phyloP scores from a whole-genome alignment of 2,888 invertebrate genomes.

The Orchesella flavescens region DNA sequence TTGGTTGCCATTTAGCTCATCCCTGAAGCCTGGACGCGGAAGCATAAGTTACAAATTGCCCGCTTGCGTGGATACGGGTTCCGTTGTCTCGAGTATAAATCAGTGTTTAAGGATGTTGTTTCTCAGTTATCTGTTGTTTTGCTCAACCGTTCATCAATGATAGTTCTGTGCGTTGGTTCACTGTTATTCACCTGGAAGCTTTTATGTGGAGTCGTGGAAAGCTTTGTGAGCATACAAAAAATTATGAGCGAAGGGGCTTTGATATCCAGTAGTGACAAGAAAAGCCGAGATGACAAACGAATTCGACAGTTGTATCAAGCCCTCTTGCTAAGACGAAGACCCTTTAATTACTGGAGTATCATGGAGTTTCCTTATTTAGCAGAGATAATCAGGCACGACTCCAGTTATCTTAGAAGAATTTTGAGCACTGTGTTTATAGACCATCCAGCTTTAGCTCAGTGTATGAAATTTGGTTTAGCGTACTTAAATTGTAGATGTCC shows the following conservation, averaged over 20 bases:
- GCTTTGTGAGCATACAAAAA: background rate
- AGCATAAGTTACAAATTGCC: background rate
- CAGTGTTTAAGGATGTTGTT: background rate
- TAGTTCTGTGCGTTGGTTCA: background rate
- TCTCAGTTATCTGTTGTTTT: background rate
- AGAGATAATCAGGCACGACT: slow-evolving; percentile 51
- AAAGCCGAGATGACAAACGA: slow-evolving; percentile 36
- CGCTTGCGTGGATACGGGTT: background rate
- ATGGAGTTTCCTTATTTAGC: slow-evolving; percentile 52
- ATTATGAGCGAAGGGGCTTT: slow-evolving; percentile 20
- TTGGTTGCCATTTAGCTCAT: background rate
- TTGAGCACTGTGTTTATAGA: slow-evolving; percentile 35
- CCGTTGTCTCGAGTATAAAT: background rate
- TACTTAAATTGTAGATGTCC: background rate
- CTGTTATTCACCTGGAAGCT: background rate
- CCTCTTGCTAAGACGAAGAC: slow-evolving; percentile 37
- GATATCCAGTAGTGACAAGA: background rate
- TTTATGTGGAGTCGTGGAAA: background rate
- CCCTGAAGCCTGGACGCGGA: background rate
- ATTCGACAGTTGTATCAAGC: slow-evolving; percentile 43
- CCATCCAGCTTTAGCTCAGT: slow-evolving; percentile 50
- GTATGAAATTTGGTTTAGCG: slow-evolving; percentile 15
- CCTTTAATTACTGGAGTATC: slow-evolving; percentile 41
- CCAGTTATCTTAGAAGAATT: slow-evolving; percentile 38
- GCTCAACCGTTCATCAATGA: background rate